A percentile compares a stretch with the other conserved stretches of the same genome.
Conservation (phyloP, 64 coral and sea anemone species). For the Dendrophyllia cribrosa region DNA sequence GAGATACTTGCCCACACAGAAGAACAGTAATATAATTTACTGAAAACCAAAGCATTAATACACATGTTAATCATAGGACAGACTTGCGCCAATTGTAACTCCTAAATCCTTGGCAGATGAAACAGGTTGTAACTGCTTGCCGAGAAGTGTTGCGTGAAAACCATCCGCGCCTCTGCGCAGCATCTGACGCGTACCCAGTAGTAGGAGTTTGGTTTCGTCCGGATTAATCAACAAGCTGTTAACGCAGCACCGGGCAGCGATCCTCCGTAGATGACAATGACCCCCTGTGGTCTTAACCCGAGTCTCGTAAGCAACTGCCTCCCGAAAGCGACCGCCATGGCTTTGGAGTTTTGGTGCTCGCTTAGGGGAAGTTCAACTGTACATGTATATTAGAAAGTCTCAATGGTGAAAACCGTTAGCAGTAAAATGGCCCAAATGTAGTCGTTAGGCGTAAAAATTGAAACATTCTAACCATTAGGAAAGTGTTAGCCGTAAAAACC, state of each 20-base stretch:
- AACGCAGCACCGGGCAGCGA: neutral
- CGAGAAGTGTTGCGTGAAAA: neutral
- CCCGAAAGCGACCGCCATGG: no score
- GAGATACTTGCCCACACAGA: conserved; percentile 21
- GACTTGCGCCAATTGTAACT: neutral
- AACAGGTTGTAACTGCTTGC: conserved; percentile 6
- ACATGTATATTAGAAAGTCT: no score
- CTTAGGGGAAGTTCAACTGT: no score
- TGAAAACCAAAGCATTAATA: conserved; percentile 49
- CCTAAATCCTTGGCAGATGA: conserved; percentile 28
- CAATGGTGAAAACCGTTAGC: no score
- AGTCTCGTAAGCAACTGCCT: no score
- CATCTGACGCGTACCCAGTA: conserved; percentile 18
- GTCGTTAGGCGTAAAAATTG: no score
- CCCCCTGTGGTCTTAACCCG: no score
- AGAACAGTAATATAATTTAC: conserved; percentile 45
- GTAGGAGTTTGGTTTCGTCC: conserved; percentile 2
- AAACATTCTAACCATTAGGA: no score
- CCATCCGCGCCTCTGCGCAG: neutral
- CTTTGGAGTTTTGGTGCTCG: no score
- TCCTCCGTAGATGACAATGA: neutral
- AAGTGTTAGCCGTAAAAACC: no score
- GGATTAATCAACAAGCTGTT: conserved; percentile 22
- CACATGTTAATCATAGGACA: conserved; percentile 46
- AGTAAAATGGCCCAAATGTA: no score